Evolutionary conservation across 2,888 invertebrate genomes (phyloP).

Genomic region (Cordilura impudica): DNA sequence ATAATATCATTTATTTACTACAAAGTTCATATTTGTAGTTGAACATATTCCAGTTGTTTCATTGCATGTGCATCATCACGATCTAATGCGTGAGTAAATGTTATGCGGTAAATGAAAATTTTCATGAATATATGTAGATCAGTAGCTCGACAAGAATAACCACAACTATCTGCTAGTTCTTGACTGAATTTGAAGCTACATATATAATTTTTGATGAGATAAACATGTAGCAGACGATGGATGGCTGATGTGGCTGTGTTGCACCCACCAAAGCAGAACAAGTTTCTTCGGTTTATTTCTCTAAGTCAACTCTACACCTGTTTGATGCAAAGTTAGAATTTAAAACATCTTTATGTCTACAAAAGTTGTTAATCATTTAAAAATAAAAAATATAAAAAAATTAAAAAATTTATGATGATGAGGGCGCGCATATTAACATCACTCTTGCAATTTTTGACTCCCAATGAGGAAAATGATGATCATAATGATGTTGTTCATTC

Average conservation of each 20-base stretch:
- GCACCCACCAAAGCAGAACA: constrained; percentile 45
- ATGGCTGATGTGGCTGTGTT: constrained; percentile 1
- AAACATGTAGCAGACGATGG: constrained; percentile 49
- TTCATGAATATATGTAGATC: constrained; percentile 56
- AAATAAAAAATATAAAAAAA: not conserved
- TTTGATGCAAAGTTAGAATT: constrained; percentile 25
- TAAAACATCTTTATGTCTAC: constrained; percentile 49
- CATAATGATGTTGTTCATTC: constrained; percentile 3
- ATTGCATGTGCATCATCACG: constrained; percentile 55
- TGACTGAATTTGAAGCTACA: not conserved
- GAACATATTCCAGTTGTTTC: constrained; percentile 7
- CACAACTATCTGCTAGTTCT: constrained; percentile 10
- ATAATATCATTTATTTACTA: not conserved
- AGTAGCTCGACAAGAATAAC: constrained; percentile 48
- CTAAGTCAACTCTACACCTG: constrained; percentile 47
- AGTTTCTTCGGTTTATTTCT: constrained; percentile 17
- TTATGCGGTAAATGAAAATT: constrained; percentile 25
- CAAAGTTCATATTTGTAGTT: not conserved
- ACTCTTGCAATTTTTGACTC: constrained; percentile 12
- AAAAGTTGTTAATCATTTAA: constrained; percentile 48
- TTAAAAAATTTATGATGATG: not conserved
- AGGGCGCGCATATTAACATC: not conserved
- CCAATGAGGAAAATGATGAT: constrained; percentile 37
- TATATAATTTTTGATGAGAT: constrained; percentile 41
- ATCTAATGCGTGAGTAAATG: constrained; percentile 59